Base-by-base conservation (phyloP, 2,797 vertebrate genomes). In the Pelobates cultripes region DNA sequence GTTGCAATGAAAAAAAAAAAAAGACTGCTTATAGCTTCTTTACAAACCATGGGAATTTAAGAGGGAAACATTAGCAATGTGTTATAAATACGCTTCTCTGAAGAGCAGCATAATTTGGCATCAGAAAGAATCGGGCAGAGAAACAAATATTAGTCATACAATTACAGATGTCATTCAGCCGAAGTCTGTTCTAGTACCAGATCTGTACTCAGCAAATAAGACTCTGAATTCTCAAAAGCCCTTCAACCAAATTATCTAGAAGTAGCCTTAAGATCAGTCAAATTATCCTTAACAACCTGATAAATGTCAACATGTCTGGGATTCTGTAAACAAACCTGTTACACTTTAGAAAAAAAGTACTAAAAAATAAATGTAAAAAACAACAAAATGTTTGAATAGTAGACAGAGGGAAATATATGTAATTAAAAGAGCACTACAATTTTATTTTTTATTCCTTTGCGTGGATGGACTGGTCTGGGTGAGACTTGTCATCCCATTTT, bases 221-320 rank as follows among this genome's bases (percentile, higher is more conserved):
- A 40, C 77, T 47, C 61, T 42, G 10, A 47, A 15, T 61, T 63
- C 51, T 79, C 17, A 13, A 71, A 61, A 79, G 70, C 55, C 55
- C 69, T 71, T n/a, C 6, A 73, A 79, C 42, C n/a, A 72, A 70
- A 28, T 42, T 17, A 73, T 45, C 53, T 71, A 57, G 41, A 7
- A 60, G 55, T 57, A 44, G 68, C 51, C 43, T 28, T 70, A 44
- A 75, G 67, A 57, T 73, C 15, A 12, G 75, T 57, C 51, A 61
- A 71, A 82, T 77, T 70, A 81, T 68, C 69, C 51, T n/a, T 41
- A 43, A 53, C 72, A 77, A 77, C 60, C 69, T 70, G 63, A 47
- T 28, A 73, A 78, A 78, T 83, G 75, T 83, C 81, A 83, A 47
- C 43, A 64, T 83, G 61, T 73, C 68, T 71, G 42, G 74, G 28